Evolutionary conservation across 2,113 vertebrate genomes (phyloP).

Genomic region (Rhabdornis inornatus): DNA sequence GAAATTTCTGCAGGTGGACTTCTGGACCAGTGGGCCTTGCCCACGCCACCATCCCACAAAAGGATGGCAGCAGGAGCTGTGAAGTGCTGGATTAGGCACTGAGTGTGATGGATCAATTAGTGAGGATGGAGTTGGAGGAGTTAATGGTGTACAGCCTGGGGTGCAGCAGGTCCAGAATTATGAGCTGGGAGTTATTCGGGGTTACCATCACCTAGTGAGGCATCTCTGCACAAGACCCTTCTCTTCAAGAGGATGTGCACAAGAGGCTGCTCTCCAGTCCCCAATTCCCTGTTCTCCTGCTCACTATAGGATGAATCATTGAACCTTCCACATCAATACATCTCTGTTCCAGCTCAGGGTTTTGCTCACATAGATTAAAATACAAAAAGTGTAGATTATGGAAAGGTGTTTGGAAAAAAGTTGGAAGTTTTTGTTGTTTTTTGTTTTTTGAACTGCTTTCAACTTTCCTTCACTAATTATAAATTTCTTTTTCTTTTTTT

Average conservation of each 20-base stretch:
- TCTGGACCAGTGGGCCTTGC: not conserved
- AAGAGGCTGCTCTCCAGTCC: not conserved
- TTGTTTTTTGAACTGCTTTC: not conserved
- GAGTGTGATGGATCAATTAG: accelerated
- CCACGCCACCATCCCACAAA: accelerated
- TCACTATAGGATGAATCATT: not conserved
- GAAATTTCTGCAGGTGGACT: not conserved
- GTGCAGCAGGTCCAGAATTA: not conserved
- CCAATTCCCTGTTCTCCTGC: accelerated
- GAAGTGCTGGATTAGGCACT: not conserved
- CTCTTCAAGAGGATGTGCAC: not conserved
- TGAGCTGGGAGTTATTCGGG: not conserved
- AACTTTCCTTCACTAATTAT: not conserved
- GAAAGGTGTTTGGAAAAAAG: not conserved
- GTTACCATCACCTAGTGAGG: accelerated
- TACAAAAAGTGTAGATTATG: not conserved
- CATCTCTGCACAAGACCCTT: not conserved
- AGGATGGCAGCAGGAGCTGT: accelerated
- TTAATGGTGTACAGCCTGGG: too few species aligned
- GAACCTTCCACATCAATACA: not conserved
- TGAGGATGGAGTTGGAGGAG: not conserved
- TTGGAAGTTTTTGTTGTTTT: not conserved
- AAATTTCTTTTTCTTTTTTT: not conserved
- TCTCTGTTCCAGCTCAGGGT: not conserved
- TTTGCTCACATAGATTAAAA: not conserved